Evolutionary conservation across 2,888 invertebrate genomes (phyloP).

Genomic region (Archips crataeganus): DNA sequence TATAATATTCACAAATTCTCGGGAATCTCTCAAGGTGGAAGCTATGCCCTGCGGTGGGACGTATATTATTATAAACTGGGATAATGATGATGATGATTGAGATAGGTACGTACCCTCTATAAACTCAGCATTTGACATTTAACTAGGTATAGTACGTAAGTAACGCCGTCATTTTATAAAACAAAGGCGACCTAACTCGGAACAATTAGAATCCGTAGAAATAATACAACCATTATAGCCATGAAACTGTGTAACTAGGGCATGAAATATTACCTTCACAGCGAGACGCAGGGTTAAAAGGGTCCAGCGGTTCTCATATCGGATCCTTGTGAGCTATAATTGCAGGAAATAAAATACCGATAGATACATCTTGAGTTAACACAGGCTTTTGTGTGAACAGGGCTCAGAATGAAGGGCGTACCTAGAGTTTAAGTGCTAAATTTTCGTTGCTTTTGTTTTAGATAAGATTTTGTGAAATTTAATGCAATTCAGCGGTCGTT

Average conservation of each 20-base stretch:
- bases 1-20: slow-evolving; percentile 25
- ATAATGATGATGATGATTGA: no score
- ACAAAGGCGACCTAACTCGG: slow-evolving; percentile 16
- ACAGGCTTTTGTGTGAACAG: not conserved
- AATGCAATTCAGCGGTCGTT: not conserved
- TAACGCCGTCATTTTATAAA: not conserved
- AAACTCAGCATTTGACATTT: no score
- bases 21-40: slow-evolving; percentile 19
- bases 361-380: not conserved
- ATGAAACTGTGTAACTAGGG: slow-evolving; percentile 18
- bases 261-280: slow-evolving; percentile 28
- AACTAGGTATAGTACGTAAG: no score
- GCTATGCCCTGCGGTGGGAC: not conserved
- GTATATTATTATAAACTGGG: not conserved
- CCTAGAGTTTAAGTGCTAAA: not conserved
- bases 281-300: slow-evolving; percentile 3
- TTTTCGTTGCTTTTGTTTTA: not conserved
- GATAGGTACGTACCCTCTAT: no score
- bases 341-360: not conserved
- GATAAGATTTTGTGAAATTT: not conserved
- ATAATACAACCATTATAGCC: slow-evolving; percentile 23
- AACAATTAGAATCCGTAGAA: slow-evolving; percentile 3
- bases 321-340: slow-evolving; percentile 9
- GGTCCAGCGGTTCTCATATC: slow-evolving; percentile 20
- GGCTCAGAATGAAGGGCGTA: not conserved